Base-by-base conservation (phyloP, 2,888 invertebrate species). In the Ochropleura plecta region DNA sequence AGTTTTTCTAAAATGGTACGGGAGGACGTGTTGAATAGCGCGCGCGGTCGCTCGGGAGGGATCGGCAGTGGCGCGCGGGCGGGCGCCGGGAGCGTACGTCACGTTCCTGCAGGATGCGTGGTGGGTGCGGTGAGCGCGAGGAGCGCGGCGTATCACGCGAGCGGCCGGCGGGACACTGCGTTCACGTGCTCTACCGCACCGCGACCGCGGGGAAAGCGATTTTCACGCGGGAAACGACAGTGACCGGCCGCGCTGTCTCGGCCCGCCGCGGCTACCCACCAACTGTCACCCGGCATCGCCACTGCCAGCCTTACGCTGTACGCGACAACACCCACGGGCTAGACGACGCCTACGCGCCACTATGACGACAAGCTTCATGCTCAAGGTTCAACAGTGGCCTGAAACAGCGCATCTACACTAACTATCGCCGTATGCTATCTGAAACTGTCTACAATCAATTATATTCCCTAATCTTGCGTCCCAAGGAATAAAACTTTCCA, bases 121-220 rank as follows among this genome's bases (percentile, higher is more conserved):
- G 78, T 86, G 87, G 86, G 90, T 83, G 89, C 85, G 89, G 90
- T 88, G 30, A 59, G 91, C 80, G 89, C 90, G 90, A 90, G 87
- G 91, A 89, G 93, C 94, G 95, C 94, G 95, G 95, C 94, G 95
- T 93, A 93, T 95, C 96, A 94, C 94, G 94, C 95, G 95, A 94
- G 95, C 96, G 96, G 96, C 92, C 94, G 95, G 90, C 94, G 95
- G 95, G 96, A 95, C 96, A 96, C 96, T 96, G 96, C 93, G 94
- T 92, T 94, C 96, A 95, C 96, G 95, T 95, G 95, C 91, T 93
- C 89, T 86, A 87, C 89, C 89, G 88, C 91, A 89, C 91, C 90
- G 91, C 93, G 91, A 91, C 91, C 93, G 94, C 94, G 93, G 95
- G 96, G 95, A 96, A 96, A 96, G 94, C 95, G 93, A 91, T 96